Evolutionary conservation across 2,888 invertebrate genomes (phyloP), one percentile per base, ranked within the genome.

Genomic region (Drosophila barbarae): DNA sequence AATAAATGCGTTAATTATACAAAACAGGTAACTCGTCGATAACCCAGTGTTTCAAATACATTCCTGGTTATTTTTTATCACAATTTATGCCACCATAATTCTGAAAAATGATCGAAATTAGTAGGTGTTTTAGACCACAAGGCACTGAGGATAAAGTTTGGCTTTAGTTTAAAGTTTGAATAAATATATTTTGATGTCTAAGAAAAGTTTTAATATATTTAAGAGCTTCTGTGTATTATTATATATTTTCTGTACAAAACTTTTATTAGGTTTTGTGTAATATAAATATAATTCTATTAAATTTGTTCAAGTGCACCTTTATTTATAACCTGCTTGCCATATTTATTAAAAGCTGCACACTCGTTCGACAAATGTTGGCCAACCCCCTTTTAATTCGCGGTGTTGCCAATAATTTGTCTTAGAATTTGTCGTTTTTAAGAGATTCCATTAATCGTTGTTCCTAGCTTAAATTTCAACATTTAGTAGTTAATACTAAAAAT

Each of bases 1-100:
- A 54, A 68, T 39, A 60, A 69, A 68, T 68, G 49, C 61, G 53
- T 60, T 59, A 54, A 69, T 60, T 69, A 68, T 68, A 38, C 49
- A 53, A 60, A 69, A 49, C 44, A 57, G 44, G 28, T 34, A 47
- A 46, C 44, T 60, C 32, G 26, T n/a, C 10, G 42, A 42, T 42
- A 42, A 5, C 9, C 26, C n/a, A 15, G n/a, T n/a, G 26, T 26
- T 15, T 9, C 12, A 15, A 30, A 30, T 42, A 35, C 28, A 42
- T 42, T n/a, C n/a, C 13, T 41, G 13, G 18, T 2, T 28, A 34
- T 32, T 34, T 21, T 38, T 47, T 38, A 26, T 18, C n/a, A 13
- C 7, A 21, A 39, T 39, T 41, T 34, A 47, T 60, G 28, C 5
- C 9, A 10, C 8, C 15, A 34, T 61, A 61, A 49, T 61, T 61